These are phyloP conservation scores for Chouioia cunea DNA, from an alignment of 2,888 invertebrate species.

Conservation along the genomic window DNA sequence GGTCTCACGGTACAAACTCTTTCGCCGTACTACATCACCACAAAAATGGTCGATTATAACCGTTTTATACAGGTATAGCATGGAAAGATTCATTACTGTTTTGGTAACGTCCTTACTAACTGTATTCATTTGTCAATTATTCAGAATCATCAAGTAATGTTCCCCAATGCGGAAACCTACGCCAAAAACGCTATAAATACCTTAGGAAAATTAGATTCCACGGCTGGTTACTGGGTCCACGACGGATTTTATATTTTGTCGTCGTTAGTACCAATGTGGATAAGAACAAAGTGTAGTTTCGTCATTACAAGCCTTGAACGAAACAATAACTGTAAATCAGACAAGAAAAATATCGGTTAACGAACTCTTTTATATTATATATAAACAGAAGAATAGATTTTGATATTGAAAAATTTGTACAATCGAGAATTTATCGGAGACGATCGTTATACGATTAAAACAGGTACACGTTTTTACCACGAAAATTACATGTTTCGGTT, in stretches of 20 bases:
- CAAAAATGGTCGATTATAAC: constrained; percentile 87
- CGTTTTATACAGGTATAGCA: constrained; percentile 73
- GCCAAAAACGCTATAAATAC: constrained; percentile 83
- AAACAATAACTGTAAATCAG: constrained; percentile 73
- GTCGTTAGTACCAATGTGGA: constrained; percentile 74
- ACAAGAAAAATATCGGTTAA: constrained; percentile 10
- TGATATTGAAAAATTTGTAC: too few species aligned
- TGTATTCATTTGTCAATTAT: constrained; percentile 44
- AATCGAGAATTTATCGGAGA: too few species aligned
- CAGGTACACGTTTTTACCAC: too few species aligned
- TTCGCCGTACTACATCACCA: not conserved
- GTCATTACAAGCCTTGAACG: constrained; percentile 74
- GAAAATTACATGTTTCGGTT: too few species aligned
- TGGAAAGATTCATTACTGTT: not conserved
- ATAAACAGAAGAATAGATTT: too few species aligned
- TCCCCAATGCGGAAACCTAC: constrained; percentile 72
- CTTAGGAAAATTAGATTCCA: constrained; percentile 81
- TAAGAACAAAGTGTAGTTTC: constrained; percentile 74
- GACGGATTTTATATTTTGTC: constrained; percentile 81
- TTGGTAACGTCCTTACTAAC: too few species aligned
- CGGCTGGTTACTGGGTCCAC: constrained; percentile 92
- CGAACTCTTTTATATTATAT: not conserved
- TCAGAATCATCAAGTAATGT: constrained; percentile 50
- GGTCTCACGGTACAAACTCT: not conserved
- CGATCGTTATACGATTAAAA: too few species aligned